Conservation (phyloP, 2,888 invertebrate species). For the Lottia gigantea region DNA sequence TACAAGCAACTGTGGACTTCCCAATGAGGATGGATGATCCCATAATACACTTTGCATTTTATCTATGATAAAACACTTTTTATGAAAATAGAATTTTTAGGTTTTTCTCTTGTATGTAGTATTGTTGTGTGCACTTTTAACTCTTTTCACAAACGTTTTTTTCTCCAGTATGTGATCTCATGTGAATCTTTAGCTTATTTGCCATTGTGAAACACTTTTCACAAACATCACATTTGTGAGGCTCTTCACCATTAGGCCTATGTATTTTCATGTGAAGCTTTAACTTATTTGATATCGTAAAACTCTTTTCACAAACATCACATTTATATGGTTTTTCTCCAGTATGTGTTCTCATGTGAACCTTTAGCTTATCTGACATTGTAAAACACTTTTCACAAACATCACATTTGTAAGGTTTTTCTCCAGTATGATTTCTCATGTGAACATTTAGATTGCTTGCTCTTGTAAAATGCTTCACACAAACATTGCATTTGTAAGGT, state of each 20-base stretch:
- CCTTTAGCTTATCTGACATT: no score
- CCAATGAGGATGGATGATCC: no score
- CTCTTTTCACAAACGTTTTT: not conserved
- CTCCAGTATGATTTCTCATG: no score
- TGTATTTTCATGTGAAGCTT: not conserved
- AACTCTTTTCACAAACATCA: not conserved
- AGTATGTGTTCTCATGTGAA: no score
- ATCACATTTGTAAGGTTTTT: no score
- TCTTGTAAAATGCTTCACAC: not conserved
- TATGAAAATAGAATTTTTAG: no score
- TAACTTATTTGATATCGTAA: not conserved
- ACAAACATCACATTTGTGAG: not conserved
- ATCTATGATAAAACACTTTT: no score
- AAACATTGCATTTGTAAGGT: not conserved
- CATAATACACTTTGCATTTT: no score
- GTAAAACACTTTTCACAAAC: no score
- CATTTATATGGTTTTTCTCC: not conserved
- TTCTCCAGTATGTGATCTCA: not conserved
- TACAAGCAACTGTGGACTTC: no score
- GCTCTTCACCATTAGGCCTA: not conserved
- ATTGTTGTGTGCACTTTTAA: no score
- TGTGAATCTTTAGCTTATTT: not conserved
- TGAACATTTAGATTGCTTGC: not conserved
- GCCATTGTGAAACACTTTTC: not conserved
- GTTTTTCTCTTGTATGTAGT: not conserved